Evolutionary conservation across 2,797 vertebrate species (phyloP), one percentile per base, ranked within the genome.

Genomic region (Acipenser ruthenus): DNA sequence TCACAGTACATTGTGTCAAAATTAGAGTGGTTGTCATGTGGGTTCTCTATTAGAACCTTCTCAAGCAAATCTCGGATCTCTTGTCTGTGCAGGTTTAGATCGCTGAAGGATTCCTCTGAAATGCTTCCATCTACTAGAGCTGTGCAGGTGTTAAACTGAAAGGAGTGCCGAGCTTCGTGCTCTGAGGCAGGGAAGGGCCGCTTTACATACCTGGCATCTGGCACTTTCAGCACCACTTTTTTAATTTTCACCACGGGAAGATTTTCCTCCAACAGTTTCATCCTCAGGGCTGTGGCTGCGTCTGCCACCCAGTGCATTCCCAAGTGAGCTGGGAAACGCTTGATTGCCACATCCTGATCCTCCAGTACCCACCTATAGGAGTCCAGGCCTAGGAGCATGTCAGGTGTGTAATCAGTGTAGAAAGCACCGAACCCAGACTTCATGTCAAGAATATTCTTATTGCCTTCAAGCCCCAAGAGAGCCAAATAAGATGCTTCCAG

Each of bases 261-360:
- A 0, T 65, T 8, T 0, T 61, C 70, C 1, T 66, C 63, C 6
- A 85, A 63, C 0, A 97, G 77, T 67, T 89, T 84, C 10, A 70
- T 82, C 10, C 89, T 88, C 11, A 88, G 85, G 0, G 83, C 83
- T 58, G 83, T 74, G 5, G 88, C 87, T 1, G 95, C 93, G 0
- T 96, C 95, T 15, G 91, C 93, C 10, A 91, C 90, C 94, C 95
- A 98, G 75, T 98, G 96, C 47, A 93, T 98, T 49, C 87, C 92
- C 64, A 98, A 73, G 65, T 98, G 95, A 6, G 95, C 93, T 0
- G 96, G 95, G 72, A 96, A 94, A 48, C 86, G 69, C 80, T 98
- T 98, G 78, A 94, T 76, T 62, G 95, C 94, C 53, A 98, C 91
- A 0, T 94, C 87, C 85, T 98, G 95, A 11, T 92, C 84, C 12